phyloP scores from a whole-genome alignment of 1,140 invertebrate genomes.

The Centruroides vittatus region DNA sequence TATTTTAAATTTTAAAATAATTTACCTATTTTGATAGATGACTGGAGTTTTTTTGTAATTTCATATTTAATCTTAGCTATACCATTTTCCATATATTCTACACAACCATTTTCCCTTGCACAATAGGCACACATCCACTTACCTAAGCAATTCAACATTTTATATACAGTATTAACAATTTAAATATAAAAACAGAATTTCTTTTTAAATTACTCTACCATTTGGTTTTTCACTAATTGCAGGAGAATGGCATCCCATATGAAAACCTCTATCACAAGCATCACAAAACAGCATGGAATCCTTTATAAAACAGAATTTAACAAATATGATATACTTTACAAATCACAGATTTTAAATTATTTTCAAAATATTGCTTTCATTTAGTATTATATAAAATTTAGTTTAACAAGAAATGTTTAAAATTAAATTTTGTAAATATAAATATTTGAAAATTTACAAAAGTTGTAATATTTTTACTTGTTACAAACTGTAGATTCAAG shows the following conservation, averaged over 20 bases:
- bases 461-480: too few relatives aligned
- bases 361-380: too few relatives aligned
- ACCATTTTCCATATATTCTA: not conserved
- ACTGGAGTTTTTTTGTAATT: not conserved
- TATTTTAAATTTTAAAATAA: too few relatives aligned
- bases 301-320: slow-evolving; percentile 2
- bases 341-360: too few relatives aligned
- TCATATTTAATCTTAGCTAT: not conserved
- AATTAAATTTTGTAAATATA: too few relatives aligned
- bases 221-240: slow-evolving; percentile 1
- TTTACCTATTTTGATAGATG: too few relatives aligned
- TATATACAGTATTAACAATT: not conserved
- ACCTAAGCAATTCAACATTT: not conserved
- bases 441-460: too few relatives aligned
- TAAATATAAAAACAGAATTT: not conserved
- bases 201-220: not conserved
- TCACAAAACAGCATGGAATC: slow-evolving; percentile 8
- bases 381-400: too few relatives aligned
- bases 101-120: not conserved
- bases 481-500: too few relatives aligned
- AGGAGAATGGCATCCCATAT: slow-evolving; percentile 6
- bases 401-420: too few relatives aligned
- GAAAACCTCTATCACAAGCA: slow-evolving; percentile 8
- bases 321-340: too few relatives aligned
- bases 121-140: not conserved